phyloP scores from a whole-genome alignment of 2,888 invertebrate genomes.

The Scelioninae gen. 1 region DNA sequence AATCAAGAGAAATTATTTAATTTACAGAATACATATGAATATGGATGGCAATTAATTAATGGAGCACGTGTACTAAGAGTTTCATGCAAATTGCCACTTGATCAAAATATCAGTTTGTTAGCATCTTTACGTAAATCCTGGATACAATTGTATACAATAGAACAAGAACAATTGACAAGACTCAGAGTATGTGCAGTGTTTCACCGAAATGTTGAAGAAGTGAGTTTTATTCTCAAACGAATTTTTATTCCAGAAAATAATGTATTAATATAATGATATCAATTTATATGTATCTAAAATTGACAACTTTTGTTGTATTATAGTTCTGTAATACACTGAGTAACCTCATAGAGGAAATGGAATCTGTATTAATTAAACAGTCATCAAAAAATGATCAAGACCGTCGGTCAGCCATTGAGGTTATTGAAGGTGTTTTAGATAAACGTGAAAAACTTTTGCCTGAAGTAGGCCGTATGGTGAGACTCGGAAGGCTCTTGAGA shows the following conservation, averaged over 20 bases:
- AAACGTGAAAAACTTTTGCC: conserved; percentile 88
- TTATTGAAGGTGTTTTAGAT: conserved; percentile 85
- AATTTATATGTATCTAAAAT: conserved; percentile 1
- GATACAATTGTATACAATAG: conserved; percentile 88
- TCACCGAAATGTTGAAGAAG: conserved; percentile 86
- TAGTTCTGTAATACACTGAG: conserved; percentile 87
- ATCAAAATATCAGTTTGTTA: conserved; percentile 86
- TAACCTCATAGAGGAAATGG: conserved; percentile 86
- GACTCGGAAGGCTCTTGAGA: conserved; percentile 88
- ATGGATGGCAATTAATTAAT: conserved; percentile 91
- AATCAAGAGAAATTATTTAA: neutral
- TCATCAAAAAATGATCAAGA: conserved; percentile 66
- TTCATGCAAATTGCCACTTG: conserved; percentile 88
- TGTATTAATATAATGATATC: no score
- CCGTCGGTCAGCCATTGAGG: conserved; percentile 61
- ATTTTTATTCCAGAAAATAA: no score
- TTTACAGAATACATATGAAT: conserved; percentile 90
- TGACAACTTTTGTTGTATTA: conserved; percentile 14
- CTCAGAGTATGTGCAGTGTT: conserved; percentile 91
- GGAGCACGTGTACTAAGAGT: conserved; percentile 90
- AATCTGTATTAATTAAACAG: conserved; percentile 70
- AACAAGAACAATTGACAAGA: conserved; percentile 91
- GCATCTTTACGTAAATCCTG: conserved; percentile 88
- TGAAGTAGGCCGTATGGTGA: conserved; percentile 90
- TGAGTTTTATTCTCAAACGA: conserved; percentile 59